Base-by-base conservation (phyloP, 1,140 invertebrate genomes). In the Grapholita molesta region DNA sequence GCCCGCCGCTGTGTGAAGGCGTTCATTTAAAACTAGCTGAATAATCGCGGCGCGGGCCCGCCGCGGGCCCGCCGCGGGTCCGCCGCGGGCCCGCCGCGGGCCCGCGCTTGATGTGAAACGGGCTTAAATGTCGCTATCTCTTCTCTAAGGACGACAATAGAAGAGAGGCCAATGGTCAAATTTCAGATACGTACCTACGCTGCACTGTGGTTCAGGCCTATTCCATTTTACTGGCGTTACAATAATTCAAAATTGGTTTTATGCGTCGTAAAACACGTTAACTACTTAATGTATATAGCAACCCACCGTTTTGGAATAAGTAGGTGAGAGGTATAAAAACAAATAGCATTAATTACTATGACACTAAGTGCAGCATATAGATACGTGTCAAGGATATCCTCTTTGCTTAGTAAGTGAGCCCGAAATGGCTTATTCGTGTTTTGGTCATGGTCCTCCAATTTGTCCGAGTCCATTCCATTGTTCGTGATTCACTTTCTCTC, bases 401-500 rank as follows among this genome's bases (percentile, higher is more conserved):
- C 61, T 70, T 64, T 70, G 42, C 35, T 33, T 64, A 52, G 69
- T 69, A 67, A 66, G 67, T 65, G 66, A 30, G 67, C 55, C 38
- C 65, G 70, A 72, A 78, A 80, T 71, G 69, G 67, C 66, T 33
- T 66, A 72, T 77, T 77, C 76, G 67, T 77, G 73, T 76, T 75
- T 76, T 67, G 70, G 71, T 76, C 70, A 72, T 66, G 64, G 67
- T 65, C 55, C 69, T 75, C 70, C 71, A 64, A 75, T 74, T 76
- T 64, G 69, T 75, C 70, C 69, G 30, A 11, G 55, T 25, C 25
- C 25, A 28, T 61, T 70, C 70, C 66, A 78, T 80, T 81, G 77
- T 80, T 67, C 42, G 64, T 42, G 70, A 55, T 73, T 77, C 68
- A 80, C 76, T 82, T 83, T 83, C 79, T 71, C 79, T 33, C 72